Base-by-base conservation (phyloP, 92 coral and sea anemone genomes). In the Umimayanthus chanpuru region DNA sequence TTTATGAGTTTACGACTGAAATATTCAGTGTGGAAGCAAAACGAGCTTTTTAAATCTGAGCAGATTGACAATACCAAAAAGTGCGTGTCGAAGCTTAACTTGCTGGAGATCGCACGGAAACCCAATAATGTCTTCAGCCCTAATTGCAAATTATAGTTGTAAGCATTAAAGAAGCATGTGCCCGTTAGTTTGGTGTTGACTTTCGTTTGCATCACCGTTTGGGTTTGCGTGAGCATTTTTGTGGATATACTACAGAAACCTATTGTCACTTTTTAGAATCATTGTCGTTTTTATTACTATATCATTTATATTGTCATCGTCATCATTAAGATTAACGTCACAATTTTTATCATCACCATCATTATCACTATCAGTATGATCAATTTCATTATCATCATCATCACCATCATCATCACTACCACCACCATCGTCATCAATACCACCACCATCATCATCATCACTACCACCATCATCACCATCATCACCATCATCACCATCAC, bases 41-140 rank as follows among this genome's bases (percentile, higher is more conserved):
- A 85, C 88, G 80, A 85, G 88, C 88, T 85, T 85, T 81, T 85
- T 85, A 85, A 85, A 85, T 85, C 88, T 85, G 88, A 85, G 88
- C 88, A 36, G 81, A 47, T 78, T 74, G 9, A 16, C 29, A 39
- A 38, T 2, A 16, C 36, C 14, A 8, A 3, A 3, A 70, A 70
- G 36, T 32, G 36, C 36, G 36, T 32, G 36, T 32, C 36, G 36
- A 0, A 32, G 36, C 2, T 32, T 32, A 32, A 32, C 36, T 32
- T 32, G 36, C 36, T 32, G 36, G 36, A 32, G 36, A 32, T 32
- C 36, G 36, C 2, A 32, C 2, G 36, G 36, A 32, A 32, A 32
- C 36, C 0, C 36, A 32, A 0, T 32, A 32, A 32, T 32, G 36
- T 32, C 36, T 32, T 32, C 1, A 32, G 36, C 36, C 36, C 36